These are phyloP conservation scores for Apotomis turbidana DNA, from an alignment of 2,888 invertebrate species.

Conservation along the genomic window DNA sequence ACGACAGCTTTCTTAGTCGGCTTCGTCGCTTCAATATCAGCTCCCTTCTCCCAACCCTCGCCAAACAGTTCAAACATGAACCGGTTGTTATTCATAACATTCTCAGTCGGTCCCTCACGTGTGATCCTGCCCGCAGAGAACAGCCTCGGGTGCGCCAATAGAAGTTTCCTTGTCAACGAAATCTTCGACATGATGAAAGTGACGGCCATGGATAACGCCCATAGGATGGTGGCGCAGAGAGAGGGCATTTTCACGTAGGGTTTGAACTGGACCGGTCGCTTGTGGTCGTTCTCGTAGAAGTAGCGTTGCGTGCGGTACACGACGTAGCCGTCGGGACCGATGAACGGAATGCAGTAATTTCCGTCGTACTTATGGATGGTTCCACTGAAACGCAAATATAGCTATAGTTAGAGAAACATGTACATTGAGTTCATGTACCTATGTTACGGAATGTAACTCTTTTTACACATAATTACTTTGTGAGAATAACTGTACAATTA, in stretches of 20 bases:
- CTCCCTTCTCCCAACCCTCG: slow-evolving; percentile 88
- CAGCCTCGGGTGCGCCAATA: slow-evolving; percentile 64
- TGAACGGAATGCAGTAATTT: slow-evolving; percentile 90
- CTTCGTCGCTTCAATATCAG: slow-evolving; percentile 75
- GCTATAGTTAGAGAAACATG: too few species aligned
- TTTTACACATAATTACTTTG: too few species aligned
- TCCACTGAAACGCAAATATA: slow-evolving; percentile 59
- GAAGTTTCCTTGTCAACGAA: slow-evolving; percentile 53
- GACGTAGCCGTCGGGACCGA: slow-evolving; percentile 92
- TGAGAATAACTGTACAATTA: too few species aligned
- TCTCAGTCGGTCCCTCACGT: slow-evolving; percentile 86
- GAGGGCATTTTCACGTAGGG: slow-evolving; percentile 86
- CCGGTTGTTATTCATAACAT: slow-evolving; percentile 82
- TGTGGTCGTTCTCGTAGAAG: slow-evolving; percentile 86
- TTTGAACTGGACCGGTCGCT: slow-evolving; percentile 90
- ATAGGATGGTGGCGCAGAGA: slow-evolving; percentile 66
- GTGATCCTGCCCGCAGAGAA: slow-evolving; percentile 89
- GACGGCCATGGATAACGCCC: slow-evolving; percentile 77
- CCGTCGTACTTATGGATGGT: slow-evolving; percentile 77
- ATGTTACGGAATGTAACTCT: too few species aligned
- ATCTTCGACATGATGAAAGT: slow-evolving; percentile 54
- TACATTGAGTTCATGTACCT: too few species aligned
- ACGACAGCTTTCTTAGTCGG: slow-evolving; percentile 87
- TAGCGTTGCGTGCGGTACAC: slow-evolving; percentile 91
- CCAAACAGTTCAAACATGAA: slow-evolving; percentile 90